Evolutionary conservation across 2,888 invertebrate species (phyloP).

Genomic region (Megaustenia siamemsis): DNA sequence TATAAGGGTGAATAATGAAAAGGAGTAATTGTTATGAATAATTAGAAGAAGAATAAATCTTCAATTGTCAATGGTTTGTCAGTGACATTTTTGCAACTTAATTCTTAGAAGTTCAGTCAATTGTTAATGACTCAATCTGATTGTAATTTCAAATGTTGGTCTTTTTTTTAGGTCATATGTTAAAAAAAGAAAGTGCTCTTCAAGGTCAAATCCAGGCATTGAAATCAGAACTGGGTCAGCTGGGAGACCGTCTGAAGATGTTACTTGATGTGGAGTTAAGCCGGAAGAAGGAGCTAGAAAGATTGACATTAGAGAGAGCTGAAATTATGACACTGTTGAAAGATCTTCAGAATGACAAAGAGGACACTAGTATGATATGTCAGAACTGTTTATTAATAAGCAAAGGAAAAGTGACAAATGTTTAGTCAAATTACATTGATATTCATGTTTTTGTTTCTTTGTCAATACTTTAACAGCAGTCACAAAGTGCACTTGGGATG

Average conservation of each 20-base stretch:
- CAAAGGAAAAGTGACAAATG: slow-evolving; percentile 46
- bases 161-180: slow-evolving; percentile 65
- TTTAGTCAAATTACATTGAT: not conserved
- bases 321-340: slow-evolving; percentile 34
- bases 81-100: too few species aligned
- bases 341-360: slow-evolving; percentile 28
- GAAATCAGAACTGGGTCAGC: slow-evolving; percentile 61
- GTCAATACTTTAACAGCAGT: not conserved
- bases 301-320: slow-evolving; percentile 37
- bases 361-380: slow-evolving; percentile 12
- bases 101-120: too few species aligned
- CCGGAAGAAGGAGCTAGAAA: slow-evolving; percentile 38
- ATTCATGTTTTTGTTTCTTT: not conserved
- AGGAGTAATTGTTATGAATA: too few species aligned
- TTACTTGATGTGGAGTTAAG: slow-evolving; percentile 35
- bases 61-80: too few species aligned
- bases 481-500: not conserved
- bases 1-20: too few species aligned
- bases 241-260: slow-evolving; percentile 13
- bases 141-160: too few species aligned
- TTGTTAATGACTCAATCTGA: too few species aligned
- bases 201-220: slow-evolving; percentile 69
- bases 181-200: slow-evolving; percentile 69
- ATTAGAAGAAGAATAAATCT: too few species aligned
- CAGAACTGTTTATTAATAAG: slow-evolving; percentile 18